Conservation (phyloP, 2,888 invertebrate genomes). For the Rhogogaster chlorosoma region DNA sequence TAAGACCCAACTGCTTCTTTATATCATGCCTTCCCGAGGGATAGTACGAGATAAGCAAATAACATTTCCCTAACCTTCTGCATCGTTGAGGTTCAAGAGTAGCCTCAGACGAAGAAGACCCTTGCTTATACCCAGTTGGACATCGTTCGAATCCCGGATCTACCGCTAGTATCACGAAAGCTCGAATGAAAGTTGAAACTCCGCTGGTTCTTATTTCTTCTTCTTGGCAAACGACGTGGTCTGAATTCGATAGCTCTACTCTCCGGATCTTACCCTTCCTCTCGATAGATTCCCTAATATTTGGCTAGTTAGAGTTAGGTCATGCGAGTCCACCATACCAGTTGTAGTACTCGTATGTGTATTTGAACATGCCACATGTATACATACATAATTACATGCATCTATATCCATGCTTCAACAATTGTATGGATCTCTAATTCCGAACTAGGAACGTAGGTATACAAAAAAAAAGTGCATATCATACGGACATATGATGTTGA, state of each 20-base stretch:
- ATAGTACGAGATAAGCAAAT: conserved; percentile 33
- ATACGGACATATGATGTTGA: not conserved
- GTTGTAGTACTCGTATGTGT: conserved; percentile 8
- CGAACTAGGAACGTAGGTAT: not conserved
- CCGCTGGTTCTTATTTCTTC: conserved; percentile 66
- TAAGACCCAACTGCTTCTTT: conserved; percentile 18
- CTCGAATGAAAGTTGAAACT: conserved; percentile 69
- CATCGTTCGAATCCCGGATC: conserved; percentile 44
- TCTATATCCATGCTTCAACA: not conserved
- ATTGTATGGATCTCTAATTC: not conserved
- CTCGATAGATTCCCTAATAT: conserved; percentile 42
- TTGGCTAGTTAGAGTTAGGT: conserved; percentile 47
- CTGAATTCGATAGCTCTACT: conserved; percentile 63
- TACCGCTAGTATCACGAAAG: conserved; percentile 64
- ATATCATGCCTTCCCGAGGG: conserved; percentile 28
- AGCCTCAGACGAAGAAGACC: conserved; percentile 4
- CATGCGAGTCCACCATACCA: conserved; percentile 28
- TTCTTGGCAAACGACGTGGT: conserved; percentile 67
- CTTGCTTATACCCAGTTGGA: conserved; percentile 40
- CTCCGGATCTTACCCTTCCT: conserved; percentile 29
- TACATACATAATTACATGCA: not conserved
- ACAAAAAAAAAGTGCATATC: not conserved
- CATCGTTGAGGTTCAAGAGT: conserved; percentile 25
- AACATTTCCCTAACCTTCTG: conserved; percentile 25
- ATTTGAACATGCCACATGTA: not conserved